Base-by-base conservation (phyloP, 2,113 vertebrate species). In the Eptesicus fuscus region DNA sequence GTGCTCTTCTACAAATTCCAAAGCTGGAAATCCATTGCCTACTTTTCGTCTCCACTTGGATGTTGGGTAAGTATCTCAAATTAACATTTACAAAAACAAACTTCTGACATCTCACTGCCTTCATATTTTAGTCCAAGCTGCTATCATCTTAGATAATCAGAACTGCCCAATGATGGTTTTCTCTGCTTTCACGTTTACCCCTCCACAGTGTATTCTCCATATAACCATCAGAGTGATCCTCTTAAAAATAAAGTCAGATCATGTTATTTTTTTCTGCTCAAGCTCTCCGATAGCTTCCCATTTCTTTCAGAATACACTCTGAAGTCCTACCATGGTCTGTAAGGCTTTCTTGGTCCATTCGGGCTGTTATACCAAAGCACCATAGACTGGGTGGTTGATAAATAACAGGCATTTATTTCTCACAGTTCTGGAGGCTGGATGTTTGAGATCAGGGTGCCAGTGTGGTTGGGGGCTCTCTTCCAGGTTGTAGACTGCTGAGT, bases 221-320 rank as follows among this genome's bases (percentile, higher is more conserved):
- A 61, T 32, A 93, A 70, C 63, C 78, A 63, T 28, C 40, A 56
- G 79, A 93, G 42, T n/a, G 18, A 67, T 49, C 9, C 16, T 32
- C 44, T 49, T 76, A 76, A 88, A 80, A 65, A 82, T 82, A 42
- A 85, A 53, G 40, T 82, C n/a, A 67, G n/a, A 79, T 93, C 28
- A 51, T 79, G 32, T 47, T 83, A 61, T 44, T 73, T 49, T 79
- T 51, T 61, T 87, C 67, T n/a, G 30, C 16, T 83, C n/a, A 77
- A 83, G 88, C 25, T n/a, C 77, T 90, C 40, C 30, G 70, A 14
- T 59, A 40, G 13, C 51, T 89, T 94, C 10, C 10, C 9, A 13
- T 93, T 93, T 78, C 67, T 93, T 96, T 91, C 30, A 63, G 77
- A 73, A 88, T 77, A 88, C 61, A 90, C 17, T 86, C 14, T 25